Evolutionary conservation across 2,888 invertebrate species (phyloP), one percentile per base, ranked within the genome.

Genomic region (Bugula neritina): DNA sequence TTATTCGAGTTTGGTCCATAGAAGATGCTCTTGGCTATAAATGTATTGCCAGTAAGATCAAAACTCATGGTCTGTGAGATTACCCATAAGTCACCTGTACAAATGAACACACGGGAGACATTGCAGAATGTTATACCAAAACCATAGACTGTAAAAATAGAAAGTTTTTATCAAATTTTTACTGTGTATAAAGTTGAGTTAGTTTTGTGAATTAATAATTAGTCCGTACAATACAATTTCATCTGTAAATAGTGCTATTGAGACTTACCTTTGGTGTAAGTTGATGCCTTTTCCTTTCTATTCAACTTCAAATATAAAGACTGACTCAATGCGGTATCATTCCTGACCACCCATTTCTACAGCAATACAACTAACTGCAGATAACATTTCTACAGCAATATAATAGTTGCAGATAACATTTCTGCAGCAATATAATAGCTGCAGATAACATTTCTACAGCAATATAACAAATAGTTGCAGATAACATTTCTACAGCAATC

Each of bases 1-100:
- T 74, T 75, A 3, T 72, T 71, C 13, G 79, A 74, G 29, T 76
- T 77, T 0, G 80, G 80, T 13, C 80, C 81, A 74, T 76, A 79
- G 71, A 77, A 80, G 5, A 74, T 75, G 72, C 80, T 80, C 72
- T 74, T 75, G 21, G 78, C 80, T 3, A 80, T 54, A 71, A 80
- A 78, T 23, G 79, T 79, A 34, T 70, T 72, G 10, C 63, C 63
- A 0, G 73, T 69, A 5, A 76, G 74, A 21, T 74, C 76, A 74
- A 79, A 80, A 72, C 74, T 75, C 71, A 80, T 72, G 23, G 75
- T 73, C 71, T 73, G 73, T 13, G 79, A 79, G 25, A 79, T 72
- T 0, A 79, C 73, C 80, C 80, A 79, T 27, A 80, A 63, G 71
- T 80, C 80, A 77, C 79, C 80, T 79, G 63, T n/a, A n/a, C n/a